Evolutionary conservation across 2,888 invertebrate genomes (phyloP).

Genomic region (Phyllotreta cruciferae): DNA sequence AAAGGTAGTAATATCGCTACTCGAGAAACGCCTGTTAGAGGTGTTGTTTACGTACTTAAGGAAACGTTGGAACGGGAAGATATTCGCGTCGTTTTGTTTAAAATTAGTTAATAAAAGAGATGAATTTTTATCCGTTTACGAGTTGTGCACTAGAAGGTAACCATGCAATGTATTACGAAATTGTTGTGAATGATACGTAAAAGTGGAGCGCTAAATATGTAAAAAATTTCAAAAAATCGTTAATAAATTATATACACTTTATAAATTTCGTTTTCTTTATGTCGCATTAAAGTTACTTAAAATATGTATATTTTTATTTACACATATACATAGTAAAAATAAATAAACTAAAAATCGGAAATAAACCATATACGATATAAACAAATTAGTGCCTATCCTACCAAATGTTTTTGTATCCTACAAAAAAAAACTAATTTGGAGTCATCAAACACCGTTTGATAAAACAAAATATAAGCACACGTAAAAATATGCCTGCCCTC

Average conservation of each 20-base stretch:
- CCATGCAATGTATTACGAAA: conserved; percentile 2
- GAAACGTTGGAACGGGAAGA: conserved; percentile 5
- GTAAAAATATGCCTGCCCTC: too few relatives aligned
- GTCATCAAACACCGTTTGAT: too few relatives aligned
- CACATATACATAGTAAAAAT: conserved; percentile 6
- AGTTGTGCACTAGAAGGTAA: background rate
- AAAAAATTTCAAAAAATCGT: conserved; percentile 8
- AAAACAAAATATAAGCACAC: too few relatives aligned
- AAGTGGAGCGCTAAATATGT: conserved; percentile 17
- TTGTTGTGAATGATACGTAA: conserved; percentile 21
- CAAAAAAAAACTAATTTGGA: too few relatives aligned
- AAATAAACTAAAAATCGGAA: conserved; percentile 4
- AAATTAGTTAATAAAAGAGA: background rate
- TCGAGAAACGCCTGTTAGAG: background rate
- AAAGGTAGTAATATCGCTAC: conserved; percentile 14
- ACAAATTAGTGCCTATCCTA: background rate
- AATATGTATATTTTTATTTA: conserved; percentile 5
- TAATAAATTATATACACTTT: conserved; percentile 15
- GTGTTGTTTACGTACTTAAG: conserved; percentile 25
- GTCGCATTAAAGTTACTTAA: background rate
- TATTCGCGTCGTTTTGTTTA: conserved; percentile 3
- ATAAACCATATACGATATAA: background rate
- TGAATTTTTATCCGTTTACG: too few relatives aligned
- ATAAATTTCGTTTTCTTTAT: background rate
- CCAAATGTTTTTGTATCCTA: too few relatives aligned